Evolutionary conservation across 2,797 vertebrate genomes (phyloP).

Genomic region (Myoxocephalus aenaeus): DNA sequence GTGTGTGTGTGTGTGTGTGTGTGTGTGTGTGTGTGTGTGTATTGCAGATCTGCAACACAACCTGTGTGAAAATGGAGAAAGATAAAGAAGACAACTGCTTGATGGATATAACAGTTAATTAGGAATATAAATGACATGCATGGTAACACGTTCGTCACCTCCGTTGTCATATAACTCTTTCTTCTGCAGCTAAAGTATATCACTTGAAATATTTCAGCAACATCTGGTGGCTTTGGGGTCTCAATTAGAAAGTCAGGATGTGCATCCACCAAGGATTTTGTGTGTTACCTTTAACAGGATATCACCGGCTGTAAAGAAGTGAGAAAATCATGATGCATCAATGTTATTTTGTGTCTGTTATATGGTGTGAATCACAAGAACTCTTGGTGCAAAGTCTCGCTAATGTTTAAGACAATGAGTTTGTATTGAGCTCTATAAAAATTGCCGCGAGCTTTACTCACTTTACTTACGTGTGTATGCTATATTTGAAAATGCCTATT

Average conservation of each 20-base stretch:
- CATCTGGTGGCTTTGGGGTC: constrained; percentile 4
- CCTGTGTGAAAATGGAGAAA: constrained; percentile 6
- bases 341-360: constrained; percentile 2
- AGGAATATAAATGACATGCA: not conserved
- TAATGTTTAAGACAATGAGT: not conserved
- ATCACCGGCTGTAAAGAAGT: constrained; percentile 1
- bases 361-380: not conserved
- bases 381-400: not conserved
- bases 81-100: constrained; percentile 19
- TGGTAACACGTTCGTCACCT: not conserved
- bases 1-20: not conserved
- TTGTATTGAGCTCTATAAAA: not conserved
- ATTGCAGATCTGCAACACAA: constrained; percentile 25
- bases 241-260: constrained; percentile 4
- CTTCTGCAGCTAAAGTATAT: not conserved
- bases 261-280: constrained; percentile 2
- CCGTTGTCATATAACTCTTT: not conserved
- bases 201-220: not conserved
- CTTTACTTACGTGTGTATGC: not conserved
- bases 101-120: constrained; percentile 1
- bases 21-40: not conserved
- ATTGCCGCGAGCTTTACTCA: not conserved
- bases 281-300: constrained; percentile 24
- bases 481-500: not conserved
- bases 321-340: not conserved